phyloP scores from a whole-genome alignment of 2,113 vertebrate species.

The Takifugu flavidus region DNA sequence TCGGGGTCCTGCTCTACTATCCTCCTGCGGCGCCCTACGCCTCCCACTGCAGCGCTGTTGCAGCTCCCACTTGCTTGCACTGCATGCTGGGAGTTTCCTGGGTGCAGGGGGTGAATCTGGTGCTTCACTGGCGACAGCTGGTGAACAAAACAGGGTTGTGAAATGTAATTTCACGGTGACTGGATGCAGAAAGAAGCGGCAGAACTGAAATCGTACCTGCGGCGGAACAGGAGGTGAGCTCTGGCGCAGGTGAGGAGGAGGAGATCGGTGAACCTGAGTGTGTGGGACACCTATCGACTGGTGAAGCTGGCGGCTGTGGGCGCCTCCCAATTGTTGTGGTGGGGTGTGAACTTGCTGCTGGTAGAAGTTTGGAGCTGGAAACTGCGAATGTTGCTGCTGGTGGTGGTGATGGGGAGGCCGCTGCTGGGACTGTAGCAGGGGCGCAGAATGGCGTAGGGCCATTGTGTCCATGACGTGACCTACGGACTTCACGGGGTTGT shows the following conservation, averaged over 20 bases:
- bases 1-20: slow-evolving; percentile 90
- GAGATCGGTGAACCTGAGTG: slow-evolving; percentile 85
- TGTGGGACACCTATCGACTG: slow-evolving; percentile 66
- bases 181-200: background rate
- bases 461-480: slow-evolving; percentile 97
- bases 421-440: slow-evolving; percentile 80
- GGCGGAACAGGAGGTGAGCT: slow-evolving; percentile 84
- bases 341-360: slow-evolving; percentile 85
- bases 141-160: background rate
- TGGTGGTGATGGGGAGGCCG: slow-evolving; percentile 9
- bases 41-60: slow-evolving; percentile 65
- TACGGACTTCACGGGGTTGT: slow-evolving; percentile 80
- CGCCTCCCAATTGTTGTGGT: slow-evolving; percentile 80
- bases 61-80: slow-evolving; percentile 76
- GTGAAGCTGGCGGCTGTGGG: slow-evolving; percentile 84
- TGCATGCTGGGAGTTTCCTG: slow-evolving; percentile 82
- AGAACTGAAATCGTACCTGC: slow-evolving; percentile 74
- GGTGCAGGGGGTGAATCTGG: slow-evolving; percentile 69
- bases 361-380: slow-evolving; percentile 80
- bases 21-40: slow-evolving; percentile 83
- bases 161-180: background rate
- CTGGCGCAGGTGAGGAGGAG: slow-evolving; percentile 85
- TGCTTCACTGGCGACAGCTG: slow-evolving; percentile 64
- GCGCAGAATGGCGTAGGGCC: slow-evolving; percentile 85
- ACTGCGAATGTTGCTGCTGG: slow-evolving; percentile 62